Conservation (phyloP, 2,113 vertebrate species). For the Tympanuchus pallidicinctus region DNA sequence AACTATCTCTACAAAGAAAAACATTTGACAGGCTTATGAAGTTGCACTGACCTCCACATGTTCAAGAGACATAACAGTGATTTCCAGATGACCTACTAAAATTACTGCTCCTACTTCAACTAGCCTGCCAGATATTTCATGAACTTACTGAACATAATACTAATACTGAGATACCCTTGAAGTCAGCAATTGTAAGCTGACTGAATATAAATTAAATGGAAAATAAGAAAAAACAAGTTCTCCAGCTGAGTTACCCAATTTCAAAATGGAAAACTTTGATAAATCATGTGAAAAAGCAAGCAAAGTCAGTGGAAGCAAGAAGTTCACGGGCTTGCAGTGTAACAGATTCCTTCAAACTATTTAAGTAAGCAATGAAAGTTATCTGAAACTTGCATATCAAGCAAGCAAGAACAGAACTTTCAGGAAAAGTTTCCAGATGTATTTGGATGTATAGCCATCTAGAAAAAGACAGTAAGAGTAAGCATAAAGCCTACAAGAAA, state of each 20-base stretch:
- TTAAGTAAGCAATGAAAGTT: conserved; percentile 63
- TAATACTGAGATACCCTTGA: neutral
- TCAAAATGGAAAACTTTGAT: conserved; percentile 19
- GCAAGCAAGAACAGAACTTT: conserved; percentile 61
- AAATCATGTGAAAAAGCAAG: conserved; percentile 35
- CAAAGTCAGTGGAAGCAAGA: conserved; percentile 27
- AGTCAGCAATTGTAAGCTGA: neutral
- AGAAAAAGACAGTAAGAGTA: conserved; percentile 53
- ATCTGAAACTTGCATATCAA: conserved; percentile 59
- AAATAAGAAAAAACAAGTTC: neutral
- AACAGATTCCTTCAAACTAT: conserved; percentile 45
- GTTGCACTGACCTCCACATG: neutral
- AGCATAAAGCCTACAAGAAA: conserved; percentile 55
- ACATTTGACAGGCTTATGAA: neutral
- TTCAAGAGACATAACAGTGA: neutral
- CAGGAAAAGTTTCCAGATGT: conserved; percentile 52
- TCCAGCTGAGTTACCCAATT: conserved; percentile 1
- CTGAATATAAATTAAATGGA: neutral
- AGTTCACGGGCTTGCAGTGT: conserved; percentile 25
- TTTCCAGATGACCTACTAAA: neutral
- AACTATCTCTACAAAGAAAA: neutral
- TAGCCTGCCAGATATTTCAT: neutral
- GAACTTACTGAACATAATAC: neutral
- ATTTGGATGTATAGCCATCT: conserved; percentile 59
- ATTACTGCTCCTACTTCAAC: neutral